phyloP scores from a whole-genome alignment of 2,113 vertebrate species.

The Oncorhynchus keta region DNA sequence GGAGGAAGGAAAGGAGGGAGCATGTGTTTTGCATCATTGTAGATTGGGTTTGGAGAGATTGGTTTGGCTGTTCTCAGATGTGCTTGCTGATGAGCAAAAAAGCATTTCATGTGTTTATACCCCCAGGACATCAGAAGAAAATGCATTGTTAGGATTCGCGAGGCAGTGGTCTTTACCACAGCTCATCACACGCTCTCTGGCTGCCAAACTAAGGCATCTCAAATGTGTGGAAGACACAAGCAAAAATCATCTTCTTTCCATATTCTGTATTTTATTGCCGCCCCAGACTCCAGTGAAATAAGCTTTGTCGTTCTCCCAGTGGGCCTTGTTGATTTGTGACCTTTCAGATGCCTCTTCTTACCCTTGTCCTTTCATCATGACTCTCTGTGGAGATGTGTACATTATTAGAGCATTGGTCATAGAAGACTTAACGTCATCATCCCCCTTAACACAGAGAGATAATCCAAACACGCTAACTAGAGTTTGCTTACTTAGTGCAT shows the following conservation, averaged over 20 bases:
- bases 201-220: too few relatives aligned
- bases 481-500: conserved; percentile 33
- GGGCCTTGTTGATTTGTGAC: not conserved
- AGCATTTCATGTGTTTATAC: conserved; percentile 44
- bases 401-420: not conserved
- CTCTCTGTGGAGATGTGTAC: not conserved
- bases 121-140: conserved; percentile 37
- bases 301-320: not conserved
- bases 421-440: not conserved
- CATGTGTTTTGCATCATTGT: conserved; percentile 54
- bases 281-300: too few relatives aligned
- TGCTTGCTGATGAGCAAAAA: conserved; percentile 33
- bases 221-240: not conserved
- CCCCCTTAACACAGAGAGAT: conserved; percentile 17
- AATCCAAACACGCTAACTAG: conserved; percentile 39
- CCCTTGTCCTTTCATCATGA: not conserved
- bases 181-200: not conserved
- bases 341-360: not conserved
- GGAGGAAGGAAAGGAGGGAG: conserved; percentile 26
- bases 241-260: not conserved
- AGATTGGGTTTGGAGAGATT: conserved; percentile 46
- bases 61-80: conserved; percentile 23
- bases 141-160: conserved; percentile 40
- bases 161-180: conserved; percentile 40
- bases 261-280: too few relatives aligned